Evolutionary conservation across 2,113 vertebrate species (phyloP), one percentile per base, ranked within the genome.

Genomic region (Tonatia bakeri): DNA sequence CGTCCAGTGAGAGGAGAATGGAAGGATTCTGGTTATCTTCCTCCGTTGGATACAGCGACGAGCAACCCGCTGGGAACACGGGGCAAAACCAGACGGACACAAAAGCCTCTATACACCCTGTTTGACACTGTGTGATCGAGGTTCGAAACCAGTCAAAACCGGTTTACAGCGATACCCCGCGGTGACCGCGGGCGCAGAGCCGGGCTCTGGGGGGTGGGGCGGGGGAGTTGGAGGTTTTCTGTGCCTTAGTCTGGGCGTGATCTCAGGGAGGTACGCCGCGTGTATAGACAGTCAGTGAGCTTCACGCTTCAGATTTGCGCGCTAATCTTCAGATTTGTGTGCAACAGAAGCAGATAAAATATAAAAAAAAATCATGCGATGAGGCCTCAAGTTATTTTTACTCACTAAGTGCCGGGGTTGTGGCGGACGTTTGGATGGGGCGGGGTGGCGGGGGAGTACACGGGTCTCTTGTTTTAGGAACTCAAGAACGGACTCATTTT

Each of bases 371-470:
- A 47, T 12, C 64, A 75, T 1, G 6, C 28, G 56, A 79, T 77
- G 61, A 72, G 36, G 67, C 52, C 22, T 91, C 33, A 89, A 90
- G 73, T 47, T 50, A 76, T 76, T 85, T 77, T 91, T 91, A 87
- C 61, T 45, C 89, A n/a, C 16, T 20, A 76, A 85, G 59, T 33
- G 59, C 38, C 43, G 11, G 79, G 40, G 36, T 89, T 59, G 31
- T 72, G 80, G 50, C 61, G 94, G 85, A 67, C 47, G 28, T 77
- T 90, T 90, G 50, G 83, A 43, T 43, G 43, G 43, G 43, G 43
- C 7, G 43, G 43, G n/a, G n/a, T n/a, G n/a, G n/a, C n/a, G n/a
- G 43, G 43, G 43, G 5, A 65, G 36, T 28, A 47, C 36, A 70
- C 20, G 8, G 65, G 54, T 79, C 31, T 31, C 54, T 59, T 19